phyloP scores from a whole-genome alignment of 2,113 vertebrate species.

The Chelonoidis abingdonii region DNA sequence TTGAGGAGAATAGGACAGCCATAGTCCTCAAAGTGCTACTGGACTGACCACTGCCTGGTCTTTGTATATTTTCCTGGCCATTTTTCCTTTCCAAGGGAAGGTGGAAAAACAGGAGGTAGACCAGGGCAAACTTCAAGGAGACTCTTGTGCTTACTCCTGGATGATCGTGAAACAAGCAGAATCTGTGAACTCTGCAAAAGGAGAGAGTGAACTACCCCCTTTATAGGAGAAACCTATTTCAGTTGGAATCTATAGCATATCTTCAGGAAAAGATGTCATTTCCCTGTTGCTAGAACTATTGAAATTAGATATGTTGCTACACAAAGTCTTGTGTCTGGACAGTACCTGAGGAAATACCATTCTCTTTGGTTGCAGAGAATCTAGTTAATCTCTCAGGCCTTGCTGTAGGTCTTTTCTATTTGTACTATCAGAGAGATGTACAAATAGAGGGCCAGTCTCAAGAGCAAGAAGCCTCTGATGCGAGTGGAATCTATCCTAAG shows the following conservation, averaged over 20 bases:
- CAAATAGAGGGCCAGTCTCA: constrained; percentile 2
- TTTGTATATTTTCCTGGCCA: neutral
- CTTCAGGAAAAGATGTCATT: neutral
- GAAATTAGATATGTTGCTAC: neutral
- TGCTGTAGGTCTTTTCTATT: neutral
- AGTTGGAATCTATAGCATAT: neutral
- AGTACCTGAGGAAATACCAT: neutral
- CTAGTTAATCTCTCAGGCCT: neutral
- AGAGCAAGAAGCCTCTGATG: neutral
- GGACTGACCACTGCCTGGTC: neutral
- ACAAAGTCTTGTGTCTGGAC: neutral
- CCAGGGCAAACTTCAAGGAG: neutral
- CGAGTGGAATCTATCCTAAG: neutral
- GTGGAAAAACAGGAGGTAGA: neutral
- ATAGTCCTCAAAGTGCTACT: rapidly evolving
- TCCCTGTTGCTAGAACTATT: neutral
- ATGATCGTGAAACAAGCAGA: neutral
- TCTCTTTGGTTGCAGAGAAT: neutral
- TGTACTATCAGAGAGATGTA: neutral
- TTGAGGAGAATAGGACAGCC: neutral
- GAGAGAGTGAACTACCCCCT: neutral
- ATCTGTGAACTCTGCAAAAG: neutral
- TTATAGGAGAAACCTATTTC: neutral
- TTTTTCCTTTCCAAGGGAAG: neutral
- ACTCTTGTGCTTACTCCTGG: neutral